Evolutionary conservation across 2,797 vertebrate species (phyloP).

Genomic region (Apogon hyalosoma): DNA sequence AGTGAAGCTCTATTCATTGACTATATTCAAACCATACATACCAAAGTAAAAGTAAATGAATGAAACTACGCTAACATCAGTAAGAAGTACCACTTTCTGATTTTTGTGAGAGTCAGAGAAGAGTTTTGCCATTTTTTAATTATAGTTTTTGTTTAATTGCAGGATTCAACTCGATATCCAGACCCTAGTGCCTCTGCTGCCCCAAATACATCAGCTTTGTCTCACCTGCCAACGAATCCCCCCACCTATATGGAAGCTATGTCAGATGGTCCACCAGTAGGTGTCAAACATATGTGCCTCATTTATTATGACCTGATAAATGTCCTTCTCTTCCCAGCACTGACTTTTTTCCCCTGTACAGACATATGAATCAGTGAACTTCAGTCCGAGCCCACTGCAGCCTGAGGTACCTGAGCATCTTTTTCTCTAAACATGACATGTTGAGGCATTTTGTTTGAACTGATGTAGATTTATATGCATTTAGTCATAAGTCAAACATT

Average conservation of each 20-base stretch:
- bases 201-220: not conserved
- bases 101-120: too few relatives aligned
- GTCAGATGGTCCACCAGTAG: conserved; percentile 13
- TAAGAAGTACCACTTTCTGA: too few relatives aligned
- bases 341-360: conserved; percentile 8
- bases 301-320: not conserved
- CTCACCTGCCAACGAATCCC: not conserved
- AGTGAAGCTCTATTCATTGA: too few relatives aligned
- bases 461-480: too few relatives aligned
- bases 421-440: not conserved
- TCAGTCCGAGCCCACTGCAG: not conserved
- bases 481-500: too few relatives aligned
- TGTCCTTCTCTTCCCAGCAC: not conserved
- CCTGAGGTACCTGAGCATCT: conserved; percentile 27
- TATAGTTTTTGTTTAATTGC: conserved; percentile 5
- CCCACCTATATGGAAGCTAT: not conserved
- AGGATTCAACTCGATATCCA: conserved; percentile 24
- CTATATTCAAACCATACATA: too few relatives aligned
- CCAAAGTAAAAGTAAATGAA: too few relatives aligned
- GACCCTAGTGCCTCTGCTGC: not conserved
- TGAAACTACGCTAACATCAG: too few relatives aligned
- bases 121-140: too few relatives aligned
- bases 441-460: too few relatives aligned
- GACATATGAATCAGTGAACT: not conserved
- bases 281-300: conserved; percentile 10